Evolutionary conservation across 2,113 vertebrate genomes (phyloP), one percentile per base, ranked within the genome.

Genomic region (Pandion haliaetus): DNA sequence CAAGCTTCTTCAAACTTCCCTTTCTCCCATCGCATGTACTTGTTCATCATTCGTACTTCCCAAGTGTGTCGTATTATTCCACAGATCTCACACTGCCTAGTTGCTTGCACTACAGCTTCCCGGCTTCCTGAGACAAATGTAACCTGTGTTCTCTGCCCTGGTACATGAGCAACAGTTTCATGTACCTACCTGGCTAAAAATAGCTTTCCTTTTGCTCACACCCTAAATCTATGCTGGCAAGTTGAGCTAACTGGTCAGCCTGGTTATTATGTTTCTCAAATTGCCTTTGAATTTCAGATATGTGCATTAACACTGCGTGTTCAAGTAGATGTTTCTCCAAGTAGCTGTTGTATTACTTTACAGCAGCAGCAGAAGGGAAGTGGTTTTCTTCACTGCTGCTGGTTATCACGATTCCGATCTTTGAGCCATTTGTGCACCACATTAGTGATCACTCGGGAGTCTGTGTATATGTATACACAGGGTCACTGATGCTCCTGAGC

Each of bases 241-340:
- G 57, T 72, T 50, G 50, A 59, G 34, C n/a, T 83, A 24, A 40
- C 25, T 77, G 25, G 15, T 81, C 44, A 42, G 17, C 49, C 32
- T 89, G 28, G 3, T 79, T 58, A 36, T 47, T 25, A 2, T 5
- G 17, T 40, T 91, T 93, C 54, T 81, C 31, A 19, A 17, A 77
- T 58, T 74, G 38, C n/a, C 31, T 76, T 70, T 74, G 40, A 70
- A 66, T 78, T 93, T 84, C 49, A 70, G 65, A 21, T 84, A 40
- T 1, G 12, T 1, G 2, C 49, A n/a, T 73, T 69, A 70, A 42
- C 45, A 44, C 13, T 4, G 0, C 24, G 15, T 59, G 21, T 55
- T 81, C 17, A 65, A 52, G 44, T 36, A 67, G 31, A 26, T 52
- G 8, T 57, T 92, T 93, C 63, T 83, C 36, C 4, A 2, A 36